Base-by-base conservation (phyloP, 1,140 invertebrate genomes). In the Ceratina calcarata region DNA sequence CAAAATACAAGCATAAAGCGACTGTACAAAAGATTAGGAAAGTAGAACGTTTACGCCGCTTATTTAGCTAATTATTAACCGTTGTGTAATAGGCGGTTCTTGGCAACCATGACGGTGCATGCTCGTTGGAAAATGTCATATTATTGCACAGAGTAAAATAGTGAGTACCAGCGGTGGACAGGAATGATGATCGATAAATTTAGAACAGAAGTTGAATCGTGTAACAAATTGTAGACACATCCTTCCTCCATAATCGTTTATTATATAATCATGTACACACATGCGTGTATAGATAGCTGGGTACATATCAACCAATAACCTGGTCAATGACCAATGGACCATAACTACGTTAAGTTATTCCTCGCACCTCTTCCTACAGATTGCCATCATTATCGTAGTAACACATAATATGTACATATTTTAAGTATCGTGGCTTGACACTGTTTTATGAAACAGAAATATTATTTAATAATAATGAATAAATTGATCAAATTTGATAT, bases 21-120 rank as follows among this genome's bases (percentile, higher is more conserved):
- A 64, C 57, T 69, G 32, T 22, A 66, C 16, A 20, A 32, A 37
- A 86, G 82, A 87, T 87, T 86, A 87, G 71, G 62, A 86, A 87
- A 87, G 64, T 87, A 32, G 79, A 79, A 77, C 84, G 49, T 84
- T 87, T 77, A 72, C 61, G 37, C 45, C 78, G 27, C 22, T 58
- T 55, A 82, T 79, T 79, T 61, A 37, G 69, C 60, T 81, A 78
- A 85, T 82, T 78, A 71, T 74, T 57, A 20, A 27, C 49, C 71
- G 64, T 80, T 83, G 68, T 61, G 32, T 55, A 67, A 84, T 72
- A 57, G 49, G 7, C 53, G 32, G 24, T 37, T 61, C 32, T 61
- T 6, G 15, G 24, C 24, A 71, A 49, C 71, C 55, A 61, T 57
- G 49, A n/a, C 68, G 64, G 27, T 58, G 8, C 20, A 57, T 32